A percentile compares a stretch with the other conserved stretches of the same genome.
phyloP scores from a whole-genome alignment of 2,797 vertebrate species.

The Gymnodraco acuticeps region DNA sequence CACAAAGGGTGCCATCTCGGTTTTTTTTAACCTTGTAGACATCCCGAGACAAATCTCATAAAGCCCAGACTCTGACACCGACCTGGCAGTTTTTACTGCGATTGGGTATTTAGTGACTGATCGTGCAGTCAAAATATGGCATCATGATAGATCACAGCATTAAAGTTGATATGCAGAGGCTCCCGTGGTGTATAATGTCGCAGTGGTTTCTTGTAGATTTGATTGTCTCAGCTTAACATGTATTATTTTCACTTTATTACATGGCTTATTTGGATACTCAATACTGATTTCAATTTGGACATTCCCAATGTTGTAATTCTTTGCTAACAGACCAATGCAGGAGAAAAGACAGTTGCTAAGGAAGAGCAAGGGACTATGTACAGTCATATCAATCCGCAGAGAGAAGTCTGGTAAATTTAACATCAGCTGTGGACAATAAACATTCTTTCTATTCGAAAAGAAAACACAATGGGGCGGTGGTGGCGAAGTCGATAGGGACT shows the following conservation, averaged over 20 bases:
- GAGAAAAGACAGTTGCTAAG: no score
- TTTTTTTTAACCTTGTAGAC: slow-evolving; percentile 49
- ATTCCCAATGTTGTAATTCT: no score
- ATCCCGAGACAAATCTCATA: slow-evolving; percentile 29
- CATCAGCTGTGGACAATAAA: no score
- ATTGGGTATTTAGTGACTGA: slow-evolving; percentile 13
- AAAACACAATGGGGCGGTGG: no score
- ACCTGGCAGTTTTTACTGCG: slow-evolving; percentile 10
- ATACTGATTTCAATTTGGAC: no score
- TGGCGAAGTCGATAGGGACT: no score
- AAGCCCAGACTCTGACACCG: slow-evolving; percentile 21
- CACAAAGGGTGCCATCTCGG: slow-evolving; percentile 29
- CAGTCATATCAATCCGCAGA: no score
- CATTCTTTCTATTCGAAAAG: no score
- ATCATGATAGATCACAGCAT: slow-evolving; percentile 1
- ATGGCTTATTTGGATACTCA: no score
- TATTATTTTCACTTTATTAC: neutral
- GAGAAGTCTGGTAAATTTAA: no score
- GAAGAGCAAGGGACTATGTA: no score
- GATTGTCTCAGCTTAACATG: neutral
- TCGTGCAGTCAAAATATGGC: slow-evolving; percentile 20
- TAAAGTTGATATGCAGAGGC: neutral
- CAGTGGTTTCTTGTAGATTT: neutral
- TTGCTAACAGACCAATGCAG: no score
- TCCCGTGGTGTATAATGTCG: neutral